Base-by-base conservation (phyloP, 2,888 invertebrate genomes). In the Sisyra terminalis region DNA sequence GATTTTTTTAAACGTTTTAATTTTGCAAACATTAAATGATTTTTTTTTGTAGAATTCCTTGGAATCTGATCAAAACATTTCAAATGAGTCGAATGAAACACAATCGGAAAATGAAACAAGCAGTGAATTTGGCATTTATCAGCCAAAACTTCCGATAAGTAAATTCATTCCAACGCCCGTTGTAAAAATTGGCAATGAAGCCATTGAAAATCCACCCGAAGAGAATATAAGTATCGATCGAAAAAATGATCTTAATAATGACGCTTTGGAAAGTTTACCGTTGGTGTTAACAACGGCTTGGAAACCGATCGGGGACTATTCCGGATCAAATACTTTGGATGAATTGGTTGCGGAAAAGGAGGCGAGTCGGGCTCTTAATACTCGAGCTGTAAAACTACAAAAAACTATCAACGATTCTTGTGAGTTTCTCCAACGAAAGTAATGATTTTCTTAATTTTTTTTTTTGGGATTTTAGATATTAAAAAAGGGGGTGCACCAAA, bases 361-460 rank as follows among this genome's bases (percentile, higher is more conserved):
- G 55, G 64, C 68, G 13, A 74, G 74, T 37, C 59, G 75, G 42
- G 73, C 80, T 3, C 77, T 78, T 37, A 63, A 62, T 43, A 60
- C 59, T 1, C 52, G 59, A 47, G 35, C 53, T 2, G 47, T 54
- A 3, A 56, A 55, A 44, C 40, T 48, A 0, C 13, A 15, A 6
- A 40, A 8, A 13, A 40, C 30, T 10, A 29, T 16, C 7, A 37
- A 37, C 17, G 18, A 18, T 37, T 17, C 18, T n/a, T 15, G 37
- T 37, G 11, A 37, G 37, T 29, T 29, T 29, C 7, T 29, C 9
- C 29, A 8, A 8, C 9, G 9, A 29, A 29, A 29, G 7, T 29
- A 35, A 35, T 7, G 7, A 10, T 35, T 6, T 7, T 35, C 9
- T 13, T 9, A 3, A 13, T 35, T 13, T 3, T 35, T 35, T 9